These are phyloP conservation scores for Pelochelys cantorii DNA, from an alignment of 2,797 vertebrate species.

Conservation along the genomic window DNA sequence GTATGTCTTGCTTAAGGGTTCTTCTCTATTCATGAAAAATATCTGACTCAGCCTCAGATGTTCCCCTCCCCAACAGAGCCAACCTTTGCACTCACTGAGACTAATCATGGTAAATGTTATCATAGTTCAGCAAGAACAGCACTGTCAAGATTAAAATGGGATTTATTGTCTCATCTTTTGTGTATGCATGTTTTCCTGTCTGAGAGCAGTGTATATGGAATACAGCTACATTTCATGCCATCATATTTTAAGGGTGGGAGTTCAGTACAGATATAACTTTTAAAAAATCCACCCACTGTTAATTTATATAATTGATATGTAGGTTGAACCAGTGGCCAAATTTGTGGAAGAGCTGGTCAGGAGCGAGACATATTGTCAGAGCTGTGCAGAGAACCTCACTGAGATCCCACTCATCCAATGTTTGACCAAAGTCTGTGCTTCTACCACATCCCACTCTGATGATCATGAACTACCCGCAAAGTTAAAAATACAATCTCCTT, in stretches of 20 bases:
- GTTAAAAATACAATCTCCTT: not conserved
- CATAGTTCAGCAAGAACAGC: not conserved
- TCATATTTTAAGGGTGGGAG: not conserved
- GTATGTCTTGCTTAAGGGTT: not conserved
- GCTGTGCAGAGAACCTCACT: not conserved
- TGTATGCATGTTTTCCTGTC: slow-evolving; percentile 22
- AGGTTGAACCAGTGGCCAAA: not conserved
- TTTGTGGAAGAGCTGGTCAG: not conserved
- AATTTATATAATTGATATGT: not conserved
- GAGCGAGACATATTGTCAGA: not conserved
- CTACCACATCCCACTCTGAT: not conserved
- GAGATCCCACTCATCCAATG: rapidly evolving
- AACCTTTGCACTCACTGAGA: not conserved
- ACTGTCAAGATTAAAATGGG: slow-evolving; percentile 11
- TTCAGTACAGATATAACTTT: not conserved
- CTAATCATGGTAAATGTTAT: slow-evolving; percentile 7
- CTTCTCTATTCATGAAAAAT: not conserved
- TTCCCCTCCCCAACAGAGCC: not conserved
- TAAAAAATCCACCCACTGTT: not conserved
- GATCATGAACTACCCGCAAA: not conserved
- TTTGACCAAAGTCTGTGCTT: not conserved
- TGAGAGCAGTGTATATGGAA: not conserved
- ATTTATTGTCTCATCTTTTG: slow-evolving; percentile 37
- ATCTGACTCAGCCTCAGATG: not conserved
- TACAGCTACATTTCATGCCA: not conserved